Conservation (phyloP, 2,797 vertebrate species). For the Thaleichthys pacificus region DNA sequence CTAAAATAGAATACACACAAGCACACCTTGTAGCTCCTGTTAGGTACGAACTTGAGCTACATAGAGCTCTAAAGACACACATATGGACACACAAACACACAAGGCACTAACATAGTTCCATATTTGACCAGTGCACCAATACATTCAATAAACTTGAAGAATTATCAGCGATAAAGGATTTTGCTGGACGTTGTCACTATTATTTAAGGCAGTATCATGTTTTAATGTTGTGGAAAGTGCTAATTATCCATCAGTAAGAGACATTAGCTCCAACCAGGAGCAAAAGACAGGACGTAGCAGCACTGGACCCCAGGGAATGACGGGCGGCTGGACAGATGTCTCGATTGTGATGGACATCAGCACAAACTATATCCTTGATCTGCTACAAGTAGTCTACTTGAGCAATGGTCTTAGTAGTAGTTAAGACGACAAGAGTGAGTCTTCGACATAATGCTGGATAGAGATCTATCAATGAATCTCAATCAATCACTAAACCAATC, state of each 20-base stretch:
- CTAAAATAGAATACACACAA: conserved; percentile 62
- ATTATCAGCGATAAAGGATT: background rate
- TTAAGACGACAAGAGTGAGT: background rate
- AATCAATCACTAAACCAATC: background rate
- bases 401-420: background rate
- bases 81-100: background rate
- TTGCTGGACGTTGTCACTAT: conserved; percentile 4
- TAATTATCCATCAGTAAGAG: background rate
- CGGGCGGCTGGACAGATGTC: conserved; percentile 4
- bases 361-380: background rate
- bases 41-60: conserved; percentile 6
- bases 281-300: background rate
- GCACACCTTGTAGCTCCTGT: background rate
- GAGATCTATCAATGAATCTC: background rate
- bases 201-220: conserved; percentile 32
- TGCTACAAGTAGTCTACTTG: background rate
- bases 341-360: background rate
- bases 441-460: background rate
- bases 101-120: background rate
- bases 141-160: background rate
- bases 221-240: conserved; percentile 37
- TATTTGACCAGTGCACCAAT: conserved; percentile 1
- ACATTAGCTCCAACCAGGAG: background rate
- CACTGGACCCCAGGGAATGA: conserved; percentile 6
- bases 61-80: conserved; percentile 1